Evolutionary conservation across 2,113 vertebrate genomes (phyloP).

Genomic region (Campylomormyrus numenius): DNA sequence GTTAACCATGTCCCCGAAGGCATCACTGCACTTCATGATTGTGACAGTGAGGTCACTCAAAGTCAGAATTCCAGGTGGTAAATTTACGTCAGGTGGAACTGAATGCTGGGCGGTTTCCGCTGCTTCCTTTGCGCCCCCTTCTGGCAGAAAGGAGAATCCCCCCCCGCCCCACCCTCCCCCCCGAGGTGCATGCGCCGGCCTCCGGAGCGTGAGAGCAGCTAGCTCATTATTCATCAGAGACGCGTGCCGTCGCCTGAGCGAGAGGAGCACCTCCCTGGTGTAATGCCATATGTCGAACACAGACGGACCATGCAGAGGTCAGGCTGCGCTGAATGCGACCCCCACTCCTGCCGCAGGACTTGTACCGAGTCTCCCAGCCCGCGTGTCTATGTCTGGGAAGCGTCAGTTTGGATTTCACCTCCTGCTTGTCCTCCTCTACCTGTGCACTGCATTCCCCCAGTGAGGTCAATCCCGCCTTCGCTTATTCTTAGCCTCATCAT

Average conservation of each 20-base stretch:
- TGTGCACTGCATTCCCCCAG: background rate
- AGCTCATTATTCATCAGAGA: background rate
- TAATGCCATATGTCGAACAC: background rate
- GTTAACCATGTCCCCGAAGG: conserved; percentile 19
- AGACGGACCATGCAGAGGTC: background rate
- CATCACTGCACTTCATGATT: background rate
- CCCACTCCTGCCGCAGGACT: background rate
- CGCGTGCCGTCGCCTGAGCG: background rate
- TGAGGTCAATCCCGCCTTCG: background rate
- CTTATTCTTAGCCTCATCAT: background rate
- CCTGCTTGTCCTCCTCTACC: background rate
- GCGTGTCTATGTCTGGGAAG: background rate
- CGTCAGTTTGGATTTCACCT: background rate
- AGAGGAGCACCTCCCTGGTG: background rate
- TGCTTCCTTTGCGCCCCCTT: background rate
- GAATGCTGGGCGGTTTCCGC: background rate
- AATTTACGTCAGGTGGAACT: background rate
- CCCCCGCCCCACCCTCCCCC: background rate
- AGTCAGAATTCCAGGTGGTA: background rate
- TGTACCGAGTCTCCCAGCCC: background rate
- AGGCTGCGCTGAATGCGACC: background rate
- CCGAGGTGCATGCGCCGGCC: background rate
- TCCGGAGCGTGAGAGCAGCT: background rate
- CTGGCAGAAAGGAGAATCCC: background rate
- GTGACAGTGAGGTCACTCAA: background rate